Conservation (phyloP, 2,888 invertebrate genomes). For the Biston betularia region DNA sequence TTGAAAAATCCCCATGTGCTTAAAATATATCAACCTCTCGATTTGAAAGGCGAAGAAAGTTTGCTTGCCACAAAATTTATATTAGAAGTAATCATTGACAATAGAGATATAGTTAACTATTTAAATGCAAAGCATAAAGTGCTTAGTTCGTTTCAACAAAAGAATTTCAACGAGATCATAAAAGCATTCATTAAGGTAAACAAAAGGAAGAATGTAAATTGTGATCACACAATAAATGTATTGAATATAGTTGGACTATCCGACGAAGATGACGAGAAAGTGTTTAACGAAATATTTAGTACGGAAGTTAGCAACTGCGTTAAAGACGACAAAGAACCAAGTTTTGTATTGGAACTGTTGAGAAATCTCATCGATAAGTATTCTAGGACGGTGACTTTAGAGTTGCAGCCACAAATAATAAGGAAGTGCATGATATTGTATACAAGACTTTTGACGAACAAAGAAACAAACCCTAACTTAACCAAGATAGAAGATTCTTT, state of each 20-base stretch:
- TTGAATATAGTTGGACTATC: conserved; percentile 74
- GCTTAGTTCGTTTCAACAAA: conserved; percentile 83
- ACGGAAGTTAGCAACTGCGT: conserved; percentile 67
- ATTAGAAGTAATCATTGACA: conserved; percentile 61
- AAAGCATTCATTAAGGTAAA: conserved; percentile 79
- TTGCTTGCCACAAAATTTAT: conserved; percentile 70
- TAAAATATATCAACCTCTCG: conserved; percentile 71
- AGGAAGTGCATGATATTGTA: conserved; percentile 75
- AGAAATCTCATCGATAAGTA: conserved; percentile 78
- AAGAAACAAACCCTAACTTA: conserved; percentile 75
- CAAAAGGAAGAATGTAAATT: conserved; percentile 66
- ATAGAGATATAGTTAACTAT: conserved; percentile 65
- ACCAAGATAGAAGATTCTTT: conserved; percentile 85
- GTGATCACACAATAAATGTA: conserved; percentile 70
- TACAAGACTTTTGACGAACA: conserved; percentile 70
- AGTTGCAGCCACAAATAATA: conserved; percentile 67
- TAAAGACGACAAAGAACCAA: conserved; percentile 79
- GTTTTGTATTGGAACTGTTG: conserved; percentile 82
- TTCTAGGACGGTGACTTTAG: conserved; percentile 62
- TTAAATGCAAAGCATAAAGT: conserved; percentile 66
- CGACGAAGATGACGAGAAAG: conserved; percentile 70
- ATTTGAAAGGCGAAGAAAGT: conserved; percentile 58
- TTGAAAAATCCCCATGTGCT: conserved; percentile 75
- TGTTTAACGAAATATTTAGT: conserved; percentile 74
- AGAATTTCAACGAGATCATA: conserved; percentile 79